These are phyloP conservation scores for Rhinoptilus africanus DNA, from an alignment of 2,113 vertebrate genomes.

Conservation along the genomic window DNA sequence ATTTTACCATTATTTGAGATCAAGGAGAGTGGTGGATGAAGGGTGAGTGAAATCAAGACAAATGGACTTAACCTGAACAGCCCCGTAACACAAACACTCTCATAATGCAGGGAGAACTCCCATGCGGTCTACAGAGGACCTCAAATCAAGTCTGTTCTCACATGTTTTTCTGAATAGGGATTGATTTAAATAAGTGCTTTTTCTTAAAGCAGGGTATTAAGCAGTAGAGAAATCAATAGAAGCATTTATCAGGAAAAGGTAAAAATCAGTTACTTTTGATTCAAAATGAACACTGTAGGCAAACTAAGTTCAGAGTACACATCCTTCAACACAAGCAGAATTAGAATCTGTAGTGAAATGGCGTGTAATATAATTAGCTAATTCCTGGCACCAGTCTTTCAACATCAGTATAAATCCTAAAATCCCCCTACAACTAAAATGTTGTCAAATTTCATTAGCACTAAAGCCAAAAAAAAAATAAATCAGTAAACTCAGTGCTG, in stretches of 20 bases:
- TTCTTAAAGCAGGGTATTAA: background rate
- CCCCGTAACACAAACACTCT: background rate
- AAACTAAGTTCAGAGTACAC: background rate
- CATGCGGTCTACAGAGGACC: background rate
- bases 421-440: background rate
- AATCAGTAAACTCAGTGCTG: background rate
- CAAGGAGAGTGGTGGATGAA: background rate
- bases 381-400: background rate
- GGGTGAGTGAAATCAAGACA: background rate
- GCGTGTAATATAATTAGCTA: background rate
- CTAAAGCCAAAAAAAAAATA: background rate
- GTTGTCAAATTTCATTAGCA: background rate
- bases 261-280: background rate
- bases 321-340: background rate
- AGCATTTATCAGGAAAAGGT: background rate
- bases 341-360: background rate
- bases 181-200: background rate
- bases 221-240: conserved; percentile 15
- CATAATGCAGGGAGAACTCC: background rate
- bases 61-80: background rate
- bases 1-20: background rate
- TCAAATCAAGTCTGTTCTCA: background rate
- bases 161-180: background rate
- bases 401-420: background rate
- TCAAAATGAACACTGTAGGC: background rate